Evolutionary conservation across 2,113 vertebrate species (phyloP), one percentile per base, ranked within the genome.

Genomic region (Perognathus longimembris): DNA sequence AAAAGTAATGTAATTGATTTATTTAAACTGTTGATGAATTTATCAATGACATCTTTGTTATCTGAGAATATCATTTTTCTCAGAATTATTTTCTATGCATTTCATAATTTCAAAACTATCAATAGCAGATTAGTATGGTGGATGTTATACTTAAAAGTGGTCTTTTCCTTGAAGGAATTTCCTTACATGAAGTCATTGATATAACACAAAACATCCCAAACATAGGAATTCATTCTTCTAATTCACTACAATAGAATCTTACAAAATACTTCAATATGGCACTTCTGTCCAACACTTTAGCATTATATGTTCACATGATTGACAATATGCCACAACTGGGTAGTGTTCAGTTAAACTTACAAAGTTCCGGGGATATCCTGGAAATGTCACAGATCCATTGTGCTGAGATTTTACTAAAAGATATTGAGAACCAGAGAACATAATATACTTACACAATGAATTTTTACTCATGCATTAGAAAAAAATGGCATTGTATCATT

Each of bases 81-180:
- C 12, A 90, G 38, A 66, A 21, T 24, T n/a, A 1, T 85, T 85
- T 59, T 70, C 15, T 76, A 3, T 20, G 63, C 34, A 63, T 40
- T 93, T 18, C n/a, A 92, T 50, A 38, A 70, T 85, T 50, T 81
- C 30, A 73, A 93, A 85, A 32, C 30, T 34, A 28, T 66, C 30
- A 75, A 26, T 15, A 71, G 8, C 1, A 93, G 85, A 76, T 91
- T 88, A 76, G 30, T 50, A 8, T 40, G 28, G 45, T 63, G 86
- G 24, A 59, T 93, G 26, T 50, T 70, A 81, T n/a, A 54, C 24
- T 57, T 74, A n/a, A n/a, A n/a, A n/a, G 85, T 78, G 17, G 5
- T 69, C 7, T 63, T 92, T 85, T 42, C 26, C 32, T 83, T 54
- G 22, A 28, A 77, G 32, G 30, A 89, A 59, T 89, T 89, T 67